Evolutionary conservation across 2,888 invertebrate species (phyloP), one percentile per base, ranked within the genome.

Genomic region (Thereva unica): DNA sequence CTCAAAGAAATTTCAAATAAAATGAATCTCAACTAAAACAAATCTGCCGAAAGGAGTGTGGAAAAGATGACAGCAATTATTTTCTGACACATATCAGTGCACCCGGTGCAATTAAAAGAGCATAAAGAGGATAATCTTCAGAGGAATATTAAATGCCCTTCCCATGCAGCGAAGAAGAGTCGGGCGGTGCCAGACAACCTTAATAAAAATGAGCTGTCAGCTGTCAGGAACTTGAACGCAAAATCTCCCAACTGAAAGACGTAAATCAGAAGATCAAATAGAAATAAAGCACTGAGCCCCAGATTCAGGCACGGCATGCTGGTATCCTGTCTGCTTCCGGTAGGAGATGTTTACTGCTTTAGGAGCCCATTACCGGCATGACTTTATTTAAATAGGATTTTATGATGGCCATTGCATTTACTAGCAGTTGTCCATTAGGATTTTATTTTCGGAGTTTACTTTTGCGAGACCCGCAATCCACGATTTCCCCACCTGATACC

Each of bases 241-340:
- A 50, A 50, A 50, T 53, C 53, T 53, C 53, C n/a, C 37, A 40
- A 53, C 53, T 53, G 53, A 53, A 53, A 53, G 53, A 53, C 53
- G 40, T 53, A 53, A 53, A 53, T 53, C 53, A 53, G 53, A 40
- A 53, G 50, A 53, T 10, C 53, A 53, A 53, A 53, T 23, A 53
- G 10, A 40, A 53, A n/a, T 9, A 53, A 9, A 40, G 5, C 38
- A 6, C 35, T 12, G 52, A 6, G 40, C 53, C 5, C 5, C 5
- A 4, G 5, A 38, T 40, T 38, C 38, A 53, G 10, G 53, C 38
- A 9, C 38, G n/a, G 53, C 38, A n/a, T 40, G 38, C 38, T 37
- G 23, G n/a, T 53, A 4, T 49, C 5, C n/a, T 47, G 47, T 1
- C 10, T n/a, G 47, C 6, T 47, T 7, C 5, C 5, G 23, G 6